Conservation (phyloP, 2,113 vertebrate genomes). For the Lepus americanus region DNA sequence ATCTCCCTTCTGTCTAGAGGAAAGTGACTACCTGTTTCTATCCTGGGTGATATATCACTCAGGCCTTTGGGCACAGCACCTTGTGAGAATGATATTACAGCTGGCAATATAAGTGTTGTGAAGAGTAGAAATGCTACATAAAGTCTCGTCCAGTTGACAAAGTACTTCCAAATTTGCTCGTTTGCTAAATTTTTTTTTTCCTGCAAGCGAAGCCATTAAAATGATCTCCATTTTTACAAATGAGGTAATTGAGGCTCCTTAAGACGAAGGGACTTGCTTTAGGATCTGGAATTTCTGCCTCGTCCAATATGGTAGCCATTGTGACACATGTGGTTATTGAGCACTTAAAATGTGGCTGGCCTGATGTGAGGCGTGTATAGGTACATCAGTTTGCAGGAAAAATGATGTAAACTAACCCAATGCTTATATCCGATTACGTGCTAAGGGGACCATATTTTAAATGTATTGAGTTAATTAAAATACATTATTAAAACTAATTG, state of each 20-base stretch:
- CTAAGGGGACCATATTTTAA: background rate
- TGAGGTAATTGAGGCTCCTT: background rate
- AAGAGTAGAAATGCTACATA: background rate
- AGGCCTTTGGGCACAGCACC: background rate
- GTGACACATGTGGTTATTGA: background rate
- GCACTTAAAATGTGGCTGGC: background rate
- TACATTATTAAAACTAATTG: background rate
- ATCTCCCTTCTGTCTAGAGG: background rate
- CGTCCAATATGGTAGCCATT: background rate
- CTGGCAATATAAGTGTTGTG: background rate
- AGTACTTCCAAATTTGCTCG: conserved; percentile 6
- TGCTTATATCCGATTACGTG: background rate
- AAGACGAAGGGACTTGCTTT: background rate
- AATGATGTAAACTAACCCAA: background rate
- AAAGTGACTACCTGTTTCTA: background rate
- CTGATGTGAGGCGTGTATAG: background rate
- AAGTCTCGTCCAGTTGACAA: background rate
- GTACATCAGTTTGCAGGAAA: background rate
- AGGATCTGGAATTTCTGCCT: background rate
- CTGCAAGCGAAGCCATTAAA: background rate
- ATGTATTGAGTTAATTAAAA: background rate
- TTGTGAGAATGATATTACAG: background rate
- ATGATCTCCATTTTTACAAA: conserved; percentile 6
- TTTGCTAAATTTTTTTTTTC: background rate
- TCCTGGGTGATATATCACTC: background rate